Conservation (phyloP, 1,140 invertebrate species). For the Cheumatopsyche charites region DNA sequence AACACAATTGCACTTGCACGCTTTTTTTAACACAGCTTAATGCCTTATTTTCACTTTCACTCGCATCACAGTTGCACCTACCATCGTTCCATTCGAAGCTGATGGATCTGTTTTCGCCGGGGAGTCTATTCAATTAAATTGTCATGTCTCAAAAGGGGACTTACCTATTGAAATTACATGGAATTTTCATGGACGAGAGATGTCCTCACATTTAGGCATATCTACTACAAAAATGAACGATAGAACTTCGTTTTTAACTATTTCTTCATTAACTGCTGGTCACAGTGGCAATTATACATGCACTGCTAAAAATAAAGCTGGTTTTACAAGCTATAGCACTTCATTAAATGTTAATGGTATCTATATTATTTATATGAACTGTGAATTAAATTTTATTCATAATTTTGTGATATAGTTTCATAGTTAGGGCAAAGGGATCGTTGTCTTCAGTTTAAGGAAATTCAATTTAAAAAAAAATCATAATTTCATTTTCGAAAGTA, state of each 20-base stretch:
- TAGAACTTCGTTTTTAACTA: conserved; percentile 76
- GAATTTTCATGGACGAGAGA: conserved; percentile 74
- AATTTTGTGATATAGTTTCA: no score
- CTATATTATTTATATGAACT: conserved; percentile 25
- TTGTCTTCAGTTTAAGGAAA: no score
- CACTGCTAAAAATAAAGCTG: conserved; percentile 75
- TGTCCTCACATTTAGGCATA: conserved; percentile 71
- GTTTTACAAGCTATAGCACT: conserved; percentile 71
- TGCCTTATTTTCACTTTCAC: conserved; percentile 27
- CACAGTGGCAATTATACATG: conserved; percentile 85
- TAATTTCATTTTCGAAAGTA: no score
- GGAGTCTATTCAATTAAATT: conserved; percentile 76
- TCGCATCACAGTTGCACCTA: conserved; percentile 71
- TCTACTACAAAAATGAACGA: conserved; percentile 75
- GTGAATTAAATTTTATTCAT: conserved; percentile 4
- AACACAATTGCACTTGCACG: conserved; percentile 43
- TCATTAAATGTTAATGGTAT: conserved; percentile 76
- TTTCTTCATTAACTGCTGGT: conserved; percentile 75
- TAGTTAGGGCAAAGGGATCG: no score
- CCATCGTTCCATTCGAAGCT: conserved; percentile 78
- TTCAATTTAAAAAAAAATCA: no score
- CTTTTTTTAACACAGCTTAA: conserved; percentile 42
- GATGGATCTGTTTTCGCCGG: conserved; percentile 81
- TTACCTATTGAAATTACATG: conserved; percentile 76
- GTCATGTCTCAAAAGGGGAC: conserved; percentile 79